Base-by-base conservation (phyloP, 2,888 invertebrate species). In the Drosophila nr. fundita region DNA sequence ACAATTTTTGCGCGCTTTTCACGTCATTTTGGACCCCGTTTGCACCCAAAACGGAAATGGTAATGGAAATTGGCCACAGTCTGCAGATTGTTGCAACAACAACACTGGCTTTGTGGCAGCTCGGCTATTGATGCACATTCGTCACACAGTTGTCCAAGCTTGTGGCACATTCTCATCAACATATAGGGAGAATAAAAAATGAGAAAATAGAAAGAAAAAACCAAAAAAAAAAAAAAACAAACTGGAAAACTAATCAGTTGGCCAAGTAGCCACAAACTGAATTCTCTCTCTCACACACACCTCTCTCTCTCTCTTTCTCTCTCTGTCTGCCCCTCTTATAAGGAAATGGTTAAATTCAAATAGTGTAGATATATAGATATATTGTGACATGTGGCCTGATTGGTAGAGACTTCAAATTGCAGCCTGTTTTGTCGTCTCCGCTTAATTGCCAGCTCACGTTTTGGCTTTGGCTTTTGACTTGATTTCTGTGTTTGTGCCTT, bases 401-500 rank as follows among this genome's bases (percentile, higher is more conserved):
- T 27, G 18, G n/a, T 1, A 8, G 13, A 29, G 50, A 34, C n/a
- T 48, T 55, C 21, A 18, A 34, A 24, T 13, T 42, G 13, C 18
- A 61, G 38, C 49, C 21, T 40, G 30, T 57, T 67, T 57, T 76
- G 49, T 13, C 24, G 30, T 7, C 21, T 8, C 21, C 77, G 79
- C 87, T 89, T 87, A 87, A 87, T 87, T 87, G 86, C 89, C 85
- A 89, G 74, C 89, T 87, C 86, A 87, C 86, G 86, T 87, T 87
- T 87, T 82, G 76, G 81, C 73, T 78, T 80, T 78, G 75, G 70
- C 82, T 80, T 76, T 81, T 83, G 87, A 73, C 71, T 89, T 89
- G 84, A 79, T 79, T 87, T 77, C 54, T 38, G 50, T 55, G 48
- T 52, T 64, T 63, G 64, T 77, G 89, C 75, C 79, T 87, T 75